These are phyloP conservation scores for Polyploca ridens DNA, from an alignment of 2,888 invertebrate genomes.

Conservation along the genomic window DNA sequence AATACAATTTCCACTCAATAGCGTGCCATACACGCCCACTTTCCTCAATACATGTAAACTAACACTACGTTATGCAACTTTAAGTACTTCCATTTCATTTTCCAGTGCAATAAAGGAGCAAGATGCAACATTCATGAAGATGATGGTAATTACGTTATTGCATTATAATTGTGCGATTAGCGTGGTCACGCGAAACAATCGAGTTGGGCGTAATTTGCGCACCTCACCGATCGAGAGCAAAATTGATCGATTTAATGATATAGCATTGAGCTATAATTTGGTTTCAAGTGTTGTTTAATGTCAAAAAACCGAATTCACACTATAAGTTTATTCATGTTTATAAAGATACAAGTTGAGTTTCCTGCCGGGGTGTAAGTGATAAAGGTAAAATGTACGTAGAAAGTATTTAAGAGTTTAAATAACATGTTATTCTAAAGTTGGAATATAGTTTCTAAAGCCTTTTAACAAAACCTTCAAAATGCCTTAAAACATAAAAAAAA, in stretches of 20 bases:
- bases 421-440: too few species aligned
- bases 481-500: too few species aligned
- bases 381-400: too few species aligned
- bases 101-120: slow-evolving; percentile 10
- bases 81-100: slow-evolving; percentile 1
- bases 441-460: too few species aligned
- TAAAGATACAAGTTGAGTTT: too few species aligned
- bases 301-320: not conserved
- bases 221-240: slow-evolving; percentile 22
- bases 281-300: slow-evolving; percentile 1
- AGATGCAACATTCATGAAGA: slow-evolving; percentile 22
- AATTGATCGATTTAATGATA: not conserved
- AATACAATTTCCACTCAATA: slow-evolving; percentile 62
- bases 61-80: not conserved
- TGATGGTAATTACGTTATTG: slow-evolving; percentile 27
- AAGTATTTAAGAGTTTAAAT: too few species aligned
- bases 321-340: not conserved
- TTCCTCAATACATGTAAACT: slow-evolving; percentile 23
- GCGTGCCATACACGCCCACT: slow-evolving; percentile 46
- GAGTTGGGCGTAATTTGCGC: slow-evolving; percentile 36
- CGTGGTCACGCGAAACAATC: slow-evolving; percentile 46
- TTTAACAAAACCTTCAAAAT: too few species aligned
- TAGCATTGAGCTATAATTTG: not conserved
- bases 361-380: too few species aligned
- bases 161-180: slow-evolving; percentile 35